Conservation (phyloP, 2,113 vertebrate genomes). For the Cololabis saira region DNA sequence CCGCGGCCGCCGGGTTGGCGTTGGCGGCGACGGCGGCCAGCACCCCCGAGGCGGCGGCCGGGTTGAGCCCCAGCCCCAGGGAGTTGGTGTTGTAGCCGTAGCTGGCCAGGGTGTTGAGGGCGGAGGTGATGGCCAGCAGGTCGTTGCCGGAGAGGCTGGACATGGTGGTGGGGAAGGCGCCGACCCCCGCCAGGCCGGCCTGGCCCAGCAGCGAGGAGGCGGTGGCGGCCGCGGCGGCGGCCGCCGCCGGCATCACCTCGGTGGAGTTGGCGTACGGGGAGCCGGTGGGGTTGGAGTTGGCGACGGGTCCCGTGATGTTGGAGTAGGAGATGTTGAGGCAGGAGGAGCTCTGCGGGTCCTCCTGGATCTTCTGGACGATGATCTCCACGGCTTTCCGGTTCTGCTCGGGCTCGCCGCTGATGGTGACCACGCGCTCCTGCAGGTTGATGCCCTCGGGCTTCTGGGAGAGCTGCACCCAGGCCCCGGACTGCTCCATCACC, state of each 20-base stretch:
- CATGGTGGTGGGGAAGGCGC: slow-evolving; percentile 89
- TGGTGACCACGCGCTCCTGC: slow-evolving; percentile 93
- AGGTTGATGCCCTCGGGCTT: slow-evolving; percentile 94
- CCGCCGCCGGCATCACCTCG: slow-evolving; percentile 87
- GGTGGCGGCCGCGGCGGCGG: slow-evolving; percentile 82
- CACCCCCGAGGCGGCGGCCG: slow-evolving; percentile 89
- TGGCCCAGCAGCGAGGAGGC: slow-evolving; percentile 90
- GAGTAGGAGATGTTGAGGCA: slow-evolving; percentile 96
- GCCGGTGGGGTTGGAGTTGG: slow-evolving; percentile 96
- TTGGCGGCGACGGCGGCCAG: slow-evolving; percentile 90
- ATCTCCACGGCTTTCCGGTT: slow-evolving; percentile 92
- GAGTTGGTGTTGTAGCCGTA: slow-evolving; percentile 96
- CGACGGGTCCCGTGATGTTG: slow-evolving; percentile 92
- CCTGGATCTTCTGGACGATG: slow-evolving; percentile 95
- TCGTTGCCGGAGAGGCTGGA: slow-evolving; percentile 92
- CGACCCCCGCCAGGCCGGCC: slow-evolving; percentile 86
- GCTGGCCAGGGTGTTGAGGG: slow-evolving; percentile 93
- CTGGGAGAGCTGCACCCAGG: slow-evolving; percentile 95
- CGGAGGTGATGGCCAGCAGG: slow-evolving; percentile 92
- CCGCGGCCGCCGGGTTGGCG: slow-evolving; percentile 89
- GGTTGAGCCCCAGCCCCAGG: slow-evolving; percentile 91
- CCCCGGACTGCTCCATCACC: slow-evolving; percentile 94
- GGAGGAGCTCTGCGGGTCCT: slow-evolving; percentile 94
- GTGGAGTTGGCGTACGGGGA: slow-evolving; percentile 93
- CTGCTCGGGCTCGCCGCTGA: slow-evolving; percentile 92